These are phyloP conservation scores for Ctena decussata DNA, from an alignment of 2,888 invertebrate species.

Conservation along the genomic window DNA sequence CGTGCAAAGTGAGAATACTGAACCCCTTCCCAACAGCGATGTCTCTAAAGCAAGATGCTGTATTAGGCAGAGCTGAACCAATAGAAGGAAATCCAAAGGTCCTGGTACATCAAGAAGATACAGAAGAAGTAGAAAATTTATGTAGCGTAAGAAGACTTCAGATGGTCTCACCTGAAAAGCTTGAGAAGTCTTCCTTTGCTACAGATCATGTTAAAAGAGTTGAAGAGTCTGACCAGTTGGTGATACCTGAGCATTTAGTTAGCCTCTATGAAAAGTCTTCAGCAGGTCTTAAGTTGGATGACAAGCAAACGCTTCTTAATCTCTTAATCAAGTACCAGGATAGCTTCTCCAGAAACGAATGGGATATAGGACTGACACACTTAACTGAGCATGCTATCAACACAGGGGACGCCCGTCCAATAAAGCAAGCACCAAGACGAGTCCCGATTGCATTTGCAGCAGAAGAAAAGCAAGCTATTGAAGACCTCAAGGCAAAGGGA, in stretches of 20 bases:
- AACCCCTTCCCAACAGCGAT: slow-evolving; percentile 10
- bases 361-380: slow-evolving; percentile 54
- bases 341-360: slow-evolving; percentile 46
- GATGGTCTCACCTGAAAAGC: neutral
- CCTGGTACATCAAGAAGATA: neutral
- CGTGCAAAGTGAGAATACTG: slow-evolving; percentile 10
- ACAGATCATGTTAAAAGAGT: neutral
- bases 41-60: slow-evolving; percentile 2
- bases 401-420: slow-evolving; percentile 45
- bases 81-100: slow-evolving; percentile 9
- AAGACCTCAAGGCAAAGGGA: slow-evolving; percentile 46
- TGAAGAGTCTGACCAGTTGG: neutral
- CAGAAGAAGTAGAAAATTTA: neutral
- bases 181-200: too few relatives aligned
- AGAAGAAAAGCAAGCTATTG: slow-evolving; percentile 50
- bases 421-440: slow-evolving; percentile 53
- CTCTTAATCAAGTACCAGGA: slow-evolving; percentile 30
- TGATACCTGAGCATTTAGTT: slow-evolving; percentile 34
- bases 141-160: neutral
- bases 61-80: slow-evolving; percentile 8
- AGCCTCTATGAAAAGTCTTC: slow-evolving; percentile 18
- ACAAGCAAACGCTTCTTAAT: slow-evolving; percentile 1
- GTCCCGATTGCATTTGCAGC: slow-evolving; percentile 49
- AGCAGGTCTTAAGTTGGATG: neutral
- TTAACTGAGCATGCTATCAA: slow-evolving; percentile 47